phyloP scores from a whole-genome alignment of 2,888 invertebrate species.

The Ametastegia equiseti region DNA sequence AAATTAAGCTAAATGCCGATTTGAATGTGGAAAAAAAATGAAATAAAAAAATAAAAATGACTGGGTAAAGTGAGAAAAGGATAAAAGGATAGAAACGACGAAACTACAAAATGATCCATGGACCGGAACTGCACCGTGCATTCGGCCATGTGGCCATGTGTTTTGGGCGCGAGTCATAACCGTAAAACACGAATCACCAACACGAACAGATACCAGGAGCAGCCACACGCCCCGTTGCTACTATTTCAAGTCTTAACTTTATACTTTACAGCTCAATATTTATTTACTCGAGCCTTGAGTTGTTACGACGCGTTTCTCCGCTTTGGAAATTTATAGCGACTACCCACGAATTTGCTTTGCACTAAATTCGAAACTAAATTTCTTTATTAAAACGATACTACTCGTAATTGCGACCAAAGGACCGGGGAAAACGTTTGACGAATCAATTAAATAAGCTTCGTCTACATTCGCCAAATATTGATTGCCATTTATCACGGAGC shows the following conservation, averaged over 20 bases:
- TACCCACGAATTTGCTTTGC: slow-evolving; percentile 35
- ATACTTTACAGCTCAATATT: slow-evolving; percentile 48
- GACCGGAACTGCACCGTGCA: slow-evolving; percentile 63
- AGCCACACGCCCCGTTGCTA: slow-evolving; percentile 48
- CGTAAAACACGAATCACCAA: slow-evolving; percentile 63
- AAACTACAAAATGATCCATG: slow-evolving; percentile 59
- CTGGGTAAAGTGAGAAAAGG: slow-evolving; percentile 38
- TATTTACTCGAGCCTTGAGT: slow-evolving; percentile 47
- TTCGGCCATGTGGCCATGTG: slow-evolving; percentile 67
- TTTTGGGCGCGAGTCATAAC: slow-evolving; percentile 62
- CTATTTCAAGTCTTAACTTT: slow-evolving; percentile 48
- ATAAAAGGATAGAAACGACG: slow-evolving; percentile 26
- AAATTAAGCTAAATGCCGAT: slow-evolving; percentile 11
- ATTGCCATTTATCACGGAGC: background rate
- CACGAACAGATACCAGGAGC: slow-evolving; percentile 56
- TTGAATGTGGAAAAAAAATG: too few relatives aligned
- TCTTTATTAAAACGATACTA: background rate
- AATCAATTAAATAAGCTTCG: too few relatives aligned
- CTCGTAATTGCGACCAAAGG: background rate
- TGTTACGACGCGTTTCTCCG: slow-evolving; percentile 50
- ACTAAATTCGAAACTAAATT: background rate
- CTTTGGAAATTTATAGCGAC: slow-evolving; percentile 50
- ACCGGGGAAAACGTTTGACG: background rate
- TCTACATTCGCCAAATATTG: background rate
- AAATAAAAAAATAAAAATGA: too few relatives aligned